phyloP scores from a whole-genome alignment of 1,140 invertebrate species.

The Drosophila willistoni region DNA sequence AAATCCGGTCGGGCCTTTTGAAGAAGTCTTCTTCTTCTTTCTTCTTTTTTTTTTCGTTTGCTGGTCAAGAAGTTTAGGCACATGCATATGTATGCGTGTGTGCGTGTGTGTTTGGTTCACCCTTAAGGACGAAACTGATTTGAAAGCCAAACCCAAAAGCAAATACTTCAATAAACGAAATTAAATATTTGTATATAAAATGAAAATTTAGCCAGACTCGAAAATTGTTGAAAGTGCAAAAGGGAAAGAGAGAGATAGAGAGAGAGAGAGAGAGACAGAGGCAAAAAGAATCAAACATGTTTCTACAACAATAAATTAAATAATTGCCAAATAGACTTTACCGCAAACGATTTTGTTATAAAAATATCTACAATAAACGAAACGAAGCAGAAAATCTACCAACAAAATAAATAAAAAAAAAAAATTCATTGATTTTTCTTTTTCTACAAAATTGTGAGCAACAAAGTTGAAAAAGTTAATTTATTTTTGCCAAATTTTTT shows the following conservation, averaged over 20 bases:
- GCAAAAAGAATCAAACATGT: slow-evolving; percentile 33
- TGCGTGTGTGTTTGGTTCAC: slow-evolving; percentile 10
- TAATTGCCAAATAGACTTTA: slow-evolving; percentile 46
- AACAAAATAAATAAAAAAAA: neutral
- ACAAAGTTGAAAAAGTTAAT: too few species aligned
- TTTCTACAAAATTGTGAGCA: too few species aligned
- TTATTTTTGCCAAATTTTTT: too few species aligned
- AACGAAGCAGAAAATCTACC: slow-evolving; percentile 15
- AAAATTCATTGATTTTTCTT: too few species aligned
- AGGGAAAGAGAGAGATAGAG: slow-evolving; percentile 12
- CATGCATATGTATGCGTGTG: slow-evolving; percentile 3
- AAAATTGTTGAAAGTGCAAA: neutral
- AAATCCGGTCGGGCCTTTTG: slow-evolving; percentile 28
- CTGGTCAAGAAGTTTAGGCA: slow-evolving; percentile 63
- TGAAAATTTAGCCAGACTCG: slow-evolving; percentile 49
- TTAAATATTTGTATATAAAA: slow-evolving; percentile 74
- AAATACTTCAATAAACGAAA: slow-evolving; percentile 78
- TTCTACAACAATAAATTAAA: slow-evolving; percentile 58
- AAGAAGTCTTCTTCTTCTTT: slow-evolving; percentile 35
- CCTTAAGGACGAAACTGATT: slow-evolving; percentile 35
- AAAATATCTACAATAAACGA: neutral
- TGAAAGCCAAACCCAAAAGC: slow-evolving; percentile 60
- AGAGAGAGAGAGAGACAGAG: neutral
- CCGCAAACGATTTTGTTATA: slow-evolving; percentile 30
- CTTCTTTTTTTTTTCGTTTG: slow-evolving; percentile 20